Conservation (phyloP, 2,888 invertebrate genomes). For the Idaea aversata region DNA sequence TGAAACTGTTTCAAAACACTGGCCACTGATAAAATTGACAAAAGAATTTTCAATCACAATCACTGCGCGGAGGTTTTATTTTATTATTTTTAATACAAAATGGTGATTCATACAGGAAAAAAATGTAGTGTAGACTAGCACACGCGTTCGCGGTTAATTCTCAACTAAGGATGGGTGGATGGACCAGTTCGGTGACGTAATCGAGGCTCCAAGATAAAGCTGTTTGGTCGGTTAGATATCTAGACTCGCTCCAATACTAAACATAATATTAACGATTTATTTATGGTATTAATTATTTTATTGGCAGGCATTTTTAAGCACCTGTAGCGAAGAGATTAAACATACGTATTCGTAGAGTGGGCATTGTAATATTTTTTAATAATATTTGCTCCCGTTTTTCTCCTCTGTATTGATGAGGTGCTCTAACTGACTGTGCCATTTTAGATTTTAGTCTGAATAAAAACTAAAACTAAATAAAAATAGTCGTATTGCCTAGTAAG, state of each 20-base stretch:
- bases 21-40: slow-evolving; percentile 17
- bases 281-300: not conserved
- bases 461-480: no score
- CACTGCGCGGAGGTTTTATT: not conserved
- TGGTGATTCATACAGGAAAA: slow-evolving; percentile 15
- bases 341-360: no score
- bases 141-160: slow-evolving; percentile 17
- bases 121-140: slow-evolving; percentile 14
- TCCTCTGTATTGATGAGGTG: no score
- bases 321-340: not conserved
- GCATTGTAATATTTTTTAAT: no score
- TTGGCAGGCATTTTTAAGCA: not conserved
- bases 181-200: slow-evolving; percentile 15
- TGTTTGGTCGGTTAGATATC: not conserved
- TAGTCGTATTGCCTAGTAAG: no score
- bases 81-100: not conserved
- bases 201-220: not conserved
- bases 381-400: no score
- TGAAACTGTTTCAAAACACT: slow-evolving; percentile 8
- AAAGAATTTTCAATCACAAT: slow-evolving; percentile 7
- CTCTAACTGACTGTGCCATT: no score
- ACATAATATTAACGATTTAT: not conserved
- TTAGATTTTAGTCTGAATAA: no score
- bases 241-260: not conserved
- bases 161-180: slow-evolving; percentile 21